These are phyloP conservation scores for Macroramphosus scolopax DNA, from an alignment of 2,797 vertebrate genomes.

Conservation along the genomic window DNA sequence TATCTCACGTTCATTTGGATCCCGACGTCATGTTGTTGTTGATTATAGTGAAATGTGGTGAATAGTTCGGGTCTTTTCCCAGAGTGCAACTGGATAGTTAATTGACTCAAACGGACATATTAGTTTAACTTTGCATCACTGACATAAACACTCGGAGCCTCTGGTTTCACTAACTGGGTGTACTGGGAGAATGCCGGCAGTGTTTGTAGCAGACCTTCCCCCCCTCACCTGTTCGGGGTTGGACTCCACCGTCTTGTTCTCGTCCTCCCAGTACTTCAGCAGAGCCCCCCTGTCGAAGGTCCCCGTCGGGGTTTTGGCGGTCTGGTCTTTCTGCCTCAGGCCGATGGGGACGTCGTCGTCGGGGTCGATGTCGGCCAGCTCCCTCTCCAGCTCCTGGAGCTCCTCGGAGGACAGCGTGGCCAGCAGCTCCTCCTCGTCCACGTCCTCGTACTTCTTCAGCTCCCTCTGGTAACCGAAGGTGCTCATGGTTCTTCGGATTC, in stretches of 20 bases:
- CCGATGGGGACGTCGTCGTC: slow-evolving; percentile 83
- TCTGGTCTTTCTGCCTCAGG: slow-evolving; percentile 87
- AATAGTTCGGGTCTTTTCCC: no score
- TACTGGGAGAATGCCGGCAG: no score
- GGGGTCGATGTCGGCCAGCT: slow-evolving; percentile 84
- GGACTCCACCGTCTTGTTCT: slow-evolving; percentile 73
- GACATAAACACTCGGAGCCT: neutral
- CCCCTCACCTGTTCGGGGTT: slow-evolving; percentile 34
- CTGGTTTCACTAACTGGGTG: no score
- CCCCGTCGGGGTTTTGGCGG: slow-evolving; percentile 80
- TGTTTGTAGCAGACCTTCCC: no score
- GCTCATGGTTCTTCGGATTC: slow-evolving; percentile 72
- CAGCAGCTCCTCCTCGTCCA: slow-evolving; percentile 88
- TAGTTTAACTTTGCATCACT: neutral
- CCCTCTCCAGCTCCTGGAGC: slow-evolving; percentile 87
- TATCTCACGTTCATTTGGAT: no score
- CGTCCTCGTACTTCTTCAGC: slow-evolving; percentile 86
- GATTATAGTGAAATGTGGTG: no score
- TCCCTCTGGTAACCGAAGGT: slow-evolving; percentile 85
- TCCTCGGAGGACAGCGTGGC: slow-evolving; percentile 87
- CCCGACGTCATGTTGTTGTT: no score
- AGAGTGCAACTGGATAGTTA: no score
- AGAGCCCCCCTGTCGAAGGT: slow-evolving; percentile 84
- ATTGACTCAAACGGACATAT: no score
- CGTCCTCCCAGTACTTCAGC: slow-evolving; percentile 88